Conservation (phyloP, 2,888 invertebrate genomes). For the Mythimna loreyi region DNA sequence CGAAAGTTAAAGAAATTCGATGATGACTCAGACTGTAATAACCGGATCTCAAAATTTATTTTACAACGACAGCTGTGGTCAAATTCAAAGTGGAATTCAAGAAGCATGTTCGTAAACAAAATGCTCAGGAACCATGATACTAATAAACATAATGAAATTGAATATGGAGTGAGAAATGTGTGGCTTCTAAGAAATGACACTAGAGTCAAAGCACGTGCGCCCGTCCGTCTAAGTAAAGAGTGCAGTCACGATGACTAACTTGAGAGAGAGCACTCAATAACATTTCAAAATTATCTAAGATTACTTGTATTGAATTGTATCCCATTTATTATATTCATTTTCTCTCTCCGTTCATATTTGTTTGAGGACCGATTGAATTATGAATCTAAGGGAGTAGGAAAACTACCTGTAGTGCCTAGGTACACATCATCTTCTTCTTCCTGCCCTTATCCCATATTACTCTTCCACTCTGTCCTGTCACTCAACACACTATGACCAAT, state of each 20-base stretch:
- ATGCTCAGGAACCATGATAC: neutral
- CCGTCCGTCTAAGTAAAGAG: constrained; percentile 30
- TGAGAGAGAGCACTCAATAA: neutral
- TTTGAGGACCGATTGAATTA: neutral
- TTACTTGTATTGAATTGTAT: neutral
- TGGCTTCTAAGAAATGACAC: constrained; percentile 51
- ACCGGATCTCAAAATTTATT: constrained; percentile 52
- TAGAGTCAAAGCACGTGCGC: constrained; percentile 53
- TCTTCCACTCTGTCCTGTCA: no score
- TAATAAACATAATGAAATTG: constrained; percentile 17
- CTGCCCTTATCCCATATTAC: no score
- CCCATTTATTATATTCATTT: neutral
- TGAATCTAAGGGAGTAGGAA: neutral
- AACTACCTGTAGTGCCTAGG: neutral
- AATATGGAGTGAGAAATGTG: constrained; percentile 23
- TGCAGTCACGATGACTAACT: constrained; percentile 22
- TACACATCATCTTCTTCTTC: no score
- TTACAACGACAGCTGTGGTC: constrained; percentile 32
- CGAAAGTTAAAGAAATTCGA: constrained; percentile 56
- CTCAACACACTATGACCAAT: no score
- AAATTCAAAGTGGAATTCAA: constrained; percentile 24
- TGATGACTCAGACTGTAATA: constrained; percentile 40
- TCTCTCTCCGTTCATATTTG: neutral
- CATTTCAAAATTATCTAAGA: constrained; percentile 5
- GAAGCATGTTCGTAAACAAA: constrained; percentile 16